Percentiles rank a stretch among this genome's conserved stretches.
Evolutionary conservation across 1,140 invertebrate genomes (phyloP).

Genomic region (Drosophila suzukii): DNA sequence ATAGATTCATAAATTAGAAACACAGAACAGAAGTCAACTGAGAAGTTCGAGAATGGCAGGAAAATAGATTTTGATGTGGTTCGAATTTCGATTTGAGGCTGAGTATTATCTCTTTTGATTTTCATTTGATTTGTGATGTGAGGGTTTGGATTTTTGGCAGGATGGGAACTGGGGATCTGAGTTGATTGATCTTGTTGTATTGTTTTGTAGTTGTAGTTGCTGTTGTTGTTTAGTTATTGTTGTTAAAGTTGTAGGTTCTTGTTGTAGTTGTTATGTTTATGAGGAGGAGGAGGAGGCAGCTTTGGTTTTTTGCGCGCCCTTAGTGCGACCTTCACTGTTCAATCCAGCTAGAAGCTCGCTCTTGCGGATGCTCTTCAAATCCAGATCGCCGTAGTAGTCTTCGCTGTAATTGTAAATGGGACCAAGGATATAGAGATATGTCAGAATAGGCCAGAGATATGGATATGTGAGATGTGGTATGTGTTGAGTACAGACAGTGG

Average conservation of each 20-base stretch:
- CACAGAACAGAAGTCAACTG: slow-evolving; percentile 15
- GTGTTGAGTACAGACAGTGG: slow-evolving; percentile 26
- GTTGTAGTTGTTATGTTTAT: slow-evolving; percentile 76
- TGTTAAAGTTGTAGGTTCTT: slow-evolving; percentile 59
- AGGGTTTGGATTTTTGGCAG: slow-evolving; percentile 30
- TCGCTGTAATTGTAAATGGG: slow-evolving; percentile 89
- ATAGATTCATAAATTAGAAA: slow-evolving; percentile 49
- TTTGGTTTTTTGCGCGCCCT: slow-evolving; percentile 80
- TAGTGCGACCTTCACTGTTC: slow-evolving; percentile 86
- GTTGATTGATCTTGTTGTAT: slow-evolving; percentile 75
- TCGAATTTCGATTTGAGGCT: slow-evolving; percentile 47
- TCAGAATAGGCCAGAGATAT: slow-evolving; percentile 77
- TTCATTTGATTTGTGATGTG: slow-evolving; percentile 61
- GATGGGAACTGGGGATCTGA: slow-evolving; percentile 51
- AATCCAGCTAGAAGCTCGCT: slow-evolving; percentile 93
- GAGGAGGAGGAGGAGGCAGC: slow-evolving; percentile 84
- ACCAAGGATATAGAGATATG: slow-evolving; percentile 79
- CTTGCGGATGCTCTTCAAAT: slow-evolving; percentile 96
- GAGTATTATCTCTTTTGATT: slow-evolving; percentile 46
- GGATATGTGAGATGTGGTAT: slow-evolving; percentile 49
- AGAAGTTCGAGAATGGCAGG: slow-evolving; percentile 35
- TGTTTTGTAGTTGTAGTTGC: slow-evolving; percentile 45
- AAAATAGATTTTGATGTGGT: slow-evolving; percentile 40
- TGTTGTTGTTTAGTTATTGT: slow-evolving; percentile 58
- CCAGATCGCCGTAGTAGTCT: slow-evolving; percentile 97